Evolutionary conservation across 2,888 invertebrate species (phyloP).

Genomic region (Aromia moschata): DNA sequence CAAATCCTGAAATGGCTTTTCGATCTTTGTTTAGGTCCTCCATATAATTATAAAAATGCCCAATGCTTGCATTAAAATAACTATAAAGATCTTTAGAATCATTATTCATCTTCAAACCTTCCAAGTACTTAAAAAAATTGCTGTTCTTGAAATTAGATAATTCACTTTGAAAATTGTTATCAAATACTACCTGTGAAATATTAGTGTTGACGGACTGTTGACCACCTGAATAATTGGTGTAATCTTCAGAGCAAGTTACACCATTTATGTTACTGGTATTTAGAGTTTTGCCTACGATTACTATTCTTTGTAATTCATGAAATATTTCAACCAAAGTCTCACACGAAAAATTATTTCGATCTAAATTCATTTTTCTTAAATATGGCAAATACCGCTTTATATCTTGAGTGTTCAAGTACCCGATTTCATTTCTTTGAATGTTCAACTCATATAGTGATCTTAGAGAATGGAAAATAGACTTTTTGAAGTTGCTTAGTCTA

Average conservation of each 20-base stretch:
- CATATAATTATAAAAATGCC: too few relatives aligned
- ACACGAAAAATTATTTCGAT: conserved; percentile 8
- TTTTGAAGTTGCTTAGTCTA: conserved; percentile 13
- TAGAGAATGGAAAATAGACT: conserved; percentile 15
- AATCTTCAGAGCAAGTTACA: neutral
- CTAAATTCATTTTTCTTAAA: neutral
- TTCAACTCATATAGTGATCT: conserved; percentile 13
- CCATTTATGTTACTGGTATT: conserved; percentile 10
- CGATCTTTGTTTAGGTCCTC: too few relatives aligned
- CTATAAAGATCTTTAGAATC: too few relatives aligned
- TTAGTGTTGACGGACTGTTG: neutral
- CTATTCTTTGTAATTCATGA: neutral
- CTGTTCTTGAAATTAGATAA: conserved; percentile 9
- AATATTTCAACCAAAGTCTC: conserved; percentile 4
- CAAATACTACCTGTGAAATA: conserved; percentile 6
- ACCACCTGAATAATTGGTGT: too few relatives aligned
- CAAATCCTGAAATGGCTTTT: too few relatives aligned
- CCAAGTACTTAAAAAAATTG: conserved; percentile 4
- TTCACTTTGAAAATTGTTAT: conserved; percentile 7
- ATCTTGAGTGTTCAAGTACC: neutral
- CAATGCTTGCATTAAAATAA: too few relatives aligned
- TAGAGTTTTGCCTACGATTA: neutral
- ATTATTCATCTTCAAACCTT: too few relatives aligned
- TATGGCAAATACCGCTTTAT: neutral
- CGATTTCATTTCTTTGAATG: conserved; percentile 24